These are phyloP conservation scores for Astatotilapia flaviijosephi DNA, from an alignment of 2,113 vertebrate species.

Conservation along the genomic window DNA sequence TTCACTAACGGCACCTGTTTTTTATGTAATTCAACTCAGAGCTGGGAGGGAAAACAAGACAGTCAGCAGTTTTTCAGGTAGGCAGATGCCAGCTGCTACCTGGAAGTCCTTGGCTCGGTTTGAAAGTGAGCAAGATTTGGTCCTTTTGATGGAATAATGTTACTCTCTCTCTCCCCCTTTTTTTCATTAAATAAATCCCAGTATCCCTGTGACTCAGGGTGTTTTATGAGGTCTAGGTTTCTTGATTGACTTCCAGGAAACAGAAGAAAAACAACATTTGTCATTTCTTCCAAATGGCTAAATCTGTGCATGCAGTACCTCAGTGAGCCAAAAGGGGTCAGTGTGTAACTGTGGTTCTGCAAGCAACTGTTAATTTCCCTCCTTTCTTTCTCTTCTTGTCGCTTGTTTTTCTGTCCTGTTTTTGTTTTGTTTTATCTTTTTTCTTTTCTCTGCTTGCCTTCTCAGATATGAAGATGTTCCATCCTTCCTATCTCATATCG, in stretches of 20 bases:
- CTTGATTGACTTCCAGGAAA: conserved; percentile 33
- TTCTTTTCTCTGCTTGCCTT: not conserved
- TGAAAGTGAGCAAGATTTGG: not conserved
- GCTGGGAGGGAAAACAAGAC: not conserved
- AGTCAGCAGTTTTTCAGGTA: not conserved
- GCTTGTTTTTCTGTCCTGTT: not conserved
- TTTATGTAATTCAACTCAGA: not conserved
- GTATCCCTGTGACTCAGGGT: not conserved
- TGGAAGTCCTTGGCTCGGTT: conserved; percentile 14
- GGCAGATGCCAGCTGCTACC: conserved; percentile 2
- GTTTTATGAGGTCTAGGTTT: not conserved
- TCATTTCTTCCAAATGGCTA: not conserved
- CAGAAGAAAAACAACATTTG: conserved; percentile 18
- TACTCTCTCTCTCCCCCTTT: not conserved
- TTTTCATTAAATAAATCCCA: not conserved
- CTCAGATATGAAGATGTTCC: not conserved
- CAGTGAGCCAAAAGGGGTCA: not conserved
- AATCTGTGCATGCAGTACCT: not conserved
- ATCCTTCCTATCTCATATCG: not conserved
- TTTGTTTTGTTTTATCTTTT: not conserved
- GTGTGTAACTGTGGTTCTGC: not conserved
- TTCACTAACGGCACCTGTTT: conserved; percentile 31
- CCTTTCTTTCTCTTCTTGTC: not conserved
- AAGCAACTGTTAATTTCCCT: not conserved
- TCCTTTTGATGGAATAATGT: not conserved